Base-by-base conservation (phyloP, 2,888 invertebrate genomes). In the Oithona nana region DNA sequence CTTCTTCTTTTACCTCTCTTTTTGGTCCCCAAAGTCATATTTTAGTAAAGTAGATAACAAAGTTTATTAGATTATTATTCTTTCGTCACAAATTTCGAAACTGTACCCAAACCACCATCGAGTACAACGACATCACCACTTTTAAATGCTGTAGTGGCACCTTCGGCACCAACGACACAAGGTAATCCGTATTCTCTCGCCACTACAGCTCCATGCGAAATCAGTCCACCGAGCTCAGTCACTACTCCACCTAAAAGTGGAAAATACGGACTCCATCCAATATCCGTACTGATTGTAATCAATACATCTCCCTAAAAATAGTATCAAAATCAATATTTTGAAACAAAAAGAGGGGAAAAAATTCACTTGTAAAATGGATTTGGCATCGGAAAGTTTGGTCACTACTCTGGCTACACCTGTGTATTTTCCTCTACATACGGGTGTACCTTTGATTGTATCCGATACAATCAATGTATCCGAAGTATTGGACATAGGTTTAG, bases 221-320 rank as follows among this genome's bases (percentile, higher is more conserved):
- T 81, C 2, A 88, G 77, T 29, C 88, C 88, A 0, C 88, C 88
- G 0, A 86, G 76, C 72, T 88, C 88, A 0, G 87, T 88, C 8
- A 86, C 83, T 57, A 88, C 79, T 8, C 87, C 88, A 0, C 80
- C 75, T 22, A 88, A 71, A 57, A 87, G 77, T 0, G 86, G 85
- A 72, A 88, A 88, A 73, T 86, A 87, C 0, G 87, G 86, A 1
- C 83, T 82, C 88, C 88, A 88, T 1, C 84, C 86, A 66, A 88
- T 83, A 70, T 88, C 88, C 0, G 87, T 87, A 51, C 80, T 79
- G 67, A 78, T 78, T 0, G 87, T 85, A 66, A 88, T 81, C 66
- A 88, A 74, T 65, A 88, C 78, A 69, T 88, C 88, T 1, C 84
- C 84, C 50, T 49, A 22, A 4, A 49, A 49, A 20, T 39, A 16